Percentiles rank a stretch among this genome's conserved stretches.
phyloP scores from a whole-genome alignment of 2,888 invertebrate species.

The Horisme vitalbata region DNA sequence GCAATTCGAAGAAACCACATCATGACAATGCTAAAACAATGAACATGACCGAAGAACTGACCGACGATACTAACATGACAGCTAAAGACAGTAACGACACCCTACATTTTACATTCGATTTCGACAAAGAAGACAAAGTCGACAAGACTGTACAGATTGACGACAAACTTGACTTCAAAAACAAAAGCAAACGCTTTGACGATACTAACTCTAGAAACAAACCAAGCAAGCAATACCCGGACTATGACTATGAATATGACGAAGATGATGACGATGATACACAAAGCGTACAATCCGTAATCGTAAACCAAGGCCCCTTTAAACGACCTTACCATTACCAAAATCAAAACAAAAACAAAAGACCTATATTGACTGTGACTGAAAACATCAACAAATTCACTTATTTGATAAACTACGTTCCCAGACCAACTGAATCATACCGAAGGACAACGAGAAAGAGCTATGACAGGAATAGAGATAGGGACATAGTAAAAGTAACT shows the following conservation, averaged over 20 bases:
- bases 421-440: slow-evolving; percentile 74
- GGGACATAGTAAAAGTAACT: slow-evolving; percentile 69
- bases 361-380: slow-evolving; percentile 74
- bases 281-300: slow-evolving; percentile 70
- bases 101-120: slow-evolving; percentile 40
- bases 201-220: slow-evolving; percentile 54
- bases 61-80: slow-evolving; percentile 43
- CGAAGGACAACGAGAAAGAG: slow-evolving; percentile 65
- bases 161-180: slow-evolving; percentile 84
- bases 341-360: slow-evolving; percentile 40
- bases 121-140: slow-evolving; percentile 32
- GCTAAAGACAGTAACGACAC: slow-evolving; percentile 38
- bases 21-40: slow-evolving; percentile 32
- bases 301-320: slow-evolving; percentile 64
- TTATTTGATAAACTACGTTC: slow-evolving; percentile 79
- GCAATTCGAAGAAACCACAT: slow-evolving; percentile 28
- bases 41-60: slow-evolving; percentile 41
- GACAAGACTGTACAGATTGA: slow-evolving; percentile 64
- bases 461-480: slow-evolving; percentile 62
- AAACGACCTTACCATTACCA: slow-evolving; percentile 61
- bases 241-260: slow-evolving; percentile 50
- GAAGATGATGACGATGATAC: slow-evolving; percentile 54
- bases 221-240: slow-evolving; percentile 53
- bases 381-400: slow-evolving; percentile 77
- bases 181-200: slow-evolving; percentile 68